A percentile compares a stretch with the other conserved stretches of the same genome.
Conservation (phyloP, 92 coral and sea anemone species). For the Siderastrea radians region DNA sequence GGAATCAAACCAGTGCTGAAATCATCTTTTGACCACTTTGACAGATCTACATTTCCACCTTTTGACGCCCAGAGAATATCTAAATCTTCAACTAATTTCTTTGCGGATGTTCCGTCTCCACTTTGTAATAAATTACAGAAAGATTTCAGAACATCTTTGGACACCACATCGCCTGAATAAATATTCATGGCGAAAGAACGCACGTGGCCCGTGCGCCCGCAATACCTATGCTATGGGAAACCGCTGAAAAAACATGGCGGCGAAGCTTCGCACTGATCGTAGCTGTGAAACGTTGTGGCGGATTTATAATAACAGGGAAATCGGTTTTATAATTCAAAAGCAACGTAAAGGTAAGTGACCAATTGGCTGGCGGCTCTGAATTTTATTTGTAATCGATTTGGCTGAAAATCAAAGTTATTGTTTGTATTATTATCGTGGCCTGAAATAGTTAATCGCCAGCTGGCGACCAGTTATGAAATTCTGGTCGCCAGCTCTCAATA, state of each 20-base stretch:
- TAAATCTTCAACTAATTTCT: slow-evolving; percentile 7
- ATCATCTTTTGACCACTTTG: slow-evolving; percentile 1
- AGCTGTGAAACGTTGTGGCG: slow-evolving; percentile 17
- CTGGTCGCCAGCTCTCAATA: background rate
- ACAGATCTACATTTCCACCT: slow-evolving; percentile 1
- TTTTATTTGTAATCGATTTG: background rate
- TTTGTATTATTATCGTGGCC: background rate
- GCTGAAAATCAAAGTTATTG: slow-evolving; percentile 6
- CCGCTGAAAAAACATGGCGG: slow-evolving; percentile 27
- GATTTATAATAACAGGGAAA: slow-evolving; percentile 6
- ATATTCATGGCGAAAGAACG: slow-evolving; percentile 12
- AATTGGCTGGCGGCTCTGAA: background rate
- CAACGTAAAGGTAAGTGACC: slow-evolving; percentile 1
- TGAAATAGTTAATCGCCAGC: background rate
- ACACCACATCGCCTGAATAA: slow-evolving; percentile 10
- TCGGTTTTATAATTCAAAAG: slow-evolving; percentile 2
- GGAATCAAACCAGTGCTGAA: slow-evolving; percentile 3
- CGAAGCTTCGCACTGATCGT: background rate
- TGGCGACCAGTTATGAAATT: slow-evolving; percentile 8
- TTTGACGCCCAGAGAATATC: background rate
- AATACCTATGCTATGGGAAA: background rate
- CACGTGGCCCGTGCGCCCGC: slow-evolving; percentile 10
- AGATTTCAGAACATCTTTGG: slow-evolving; percentile 7
- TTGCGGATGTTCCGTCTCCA: background rate
- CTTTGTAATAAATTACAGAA: background rate